phyloP scores from a whole-genome alignment of 23 tunicate genomes.

The Diplosoma virens region DNA sequence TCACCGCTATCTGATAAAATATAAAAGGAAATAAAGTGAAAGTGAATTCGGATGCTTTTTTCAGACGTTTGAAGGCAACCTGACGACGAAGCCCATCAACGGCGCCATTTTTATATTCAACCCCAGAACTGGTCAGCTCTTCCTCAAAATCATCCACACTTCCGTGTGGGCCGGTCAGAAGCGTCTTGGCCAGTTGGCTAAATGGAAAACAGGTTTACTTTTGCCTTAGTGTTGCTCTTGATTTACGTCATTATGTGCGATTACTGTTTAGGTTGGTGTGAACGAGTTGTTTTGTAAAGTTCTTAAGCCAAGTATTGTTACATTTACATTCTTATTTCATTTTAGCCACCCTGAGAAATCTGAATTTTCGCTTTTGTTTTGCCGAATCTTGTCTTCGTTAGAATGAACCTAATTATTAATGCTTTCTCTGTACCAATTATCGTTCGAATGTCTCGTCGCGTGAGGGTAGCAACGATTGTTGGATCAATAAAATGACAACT shows the following conservation, averaged over 20 bases:
- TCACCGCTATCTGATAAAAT: not conserved
- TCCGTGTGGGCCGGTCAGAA: conserved; percentile 99
- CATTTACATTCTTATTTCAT: too few relatives aligned
- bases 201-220: conserved; percentile 98
- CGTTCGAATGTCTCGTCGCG: too few relatives aligned
- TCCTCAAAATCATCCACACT: conserved; percentile 98
- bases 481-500: too few relatives aligned
- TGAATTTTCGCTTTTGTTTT: too few relatives aligned
- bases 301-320: too few relatives aligned
- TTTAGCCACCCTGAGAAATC: too few relatives aligned
- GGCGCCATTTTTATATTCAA: conserved; percentile 99
- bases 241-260: too few relatives aligned
- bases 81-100: conserved; percentile 99
- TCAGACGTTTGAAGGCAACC: conserved; percentile 98
- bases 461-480: too few relatives aligned
- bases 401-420: too few relatives aligned
- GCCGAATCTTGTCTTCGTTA: too few relatives aligned
- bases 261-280: not conserved
- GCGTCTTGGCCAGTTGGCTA: conserved; percentile 99
- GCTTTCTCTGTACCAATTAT: not conserved
- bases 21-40: not conserved
- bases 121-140: conserved; percentile 98
- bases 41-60: too few relatives aligned
- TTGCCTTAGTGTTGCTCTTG: too few relatives aligned
- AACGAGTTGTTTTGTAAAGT: not conserved